phyloP scores from a whole-genome alignment of 1,140 invertebrate genomes.

The Patella vulgata region DNA sequence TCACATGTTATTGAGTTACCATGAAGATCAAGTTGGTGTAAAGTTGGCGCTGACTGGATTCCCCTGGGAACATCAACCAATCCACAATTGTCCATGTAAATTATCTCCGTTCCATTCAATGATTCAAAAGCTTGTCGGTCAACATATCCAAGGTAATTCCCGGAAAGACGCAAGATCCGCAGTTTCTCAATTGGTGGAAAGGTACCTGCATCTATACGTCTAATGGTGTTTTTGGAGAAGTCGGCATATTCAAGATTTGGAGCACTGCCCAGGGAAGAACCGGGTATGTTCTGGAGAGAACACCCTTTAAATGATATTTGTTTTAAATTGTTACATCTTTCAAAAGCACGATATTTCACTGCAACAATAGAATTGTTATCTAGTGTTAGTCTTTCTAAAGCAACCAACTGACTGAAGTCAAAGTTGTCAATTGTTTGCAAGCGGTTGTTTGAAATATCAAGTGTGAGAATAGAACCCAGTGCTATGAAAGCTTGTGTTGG shows the following conservation, averaged over 20 bases:
- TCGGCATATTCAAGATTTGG: conserved; percentile 6
- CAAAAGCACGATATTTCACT: conserved; percentile 15
- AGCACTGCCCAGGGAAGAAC: background rate
- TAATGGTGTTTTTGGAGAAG: conserved; percentile 19
- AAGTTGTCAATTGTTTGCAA: conserved; percentile 16
- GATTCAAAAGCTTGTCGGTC: conserved; percentile 11
- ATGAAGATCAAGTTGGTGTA: conserved; percentile 11
- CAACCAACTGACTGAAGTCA: conserved; percentile 9
- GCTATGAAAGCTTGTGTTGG: conserved; percentile 5
- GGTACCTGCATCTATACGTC: conserved; percentile 2
- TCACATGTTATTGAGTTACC: conserved; percentile 14
- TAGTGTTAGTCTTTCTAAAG: conserved; percentile 11
- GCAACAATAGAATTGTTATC: conserved; percentile 16
- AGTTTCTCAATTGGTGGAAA: conserved; percentile 10
- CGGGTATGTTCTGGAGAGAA: conserved; percentile 4
- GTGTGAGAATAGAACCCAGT: conserved; percentile 6
- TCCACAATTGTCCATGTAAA: conserved; percentile 7
- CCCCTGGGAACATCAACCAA: conserved; percentile 6
- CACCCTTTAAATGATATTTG: conserved; percentile 9
- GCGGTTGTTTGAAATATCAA: conserved; percentile 22
- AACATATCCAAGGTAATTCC: conserved; percentile 14
- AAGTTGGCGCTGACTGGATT: conserved; percentile 4
- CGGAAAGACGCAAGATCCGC: conserved; percentile 12
- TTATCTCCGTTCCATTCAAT: conserved; percentile 3
- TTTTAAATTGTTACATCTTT: conserved; percentile 5